Percentiles rank a stretch among this genome's conserved stretches.
Conservation (phyloP, 2,797 vertebrate species). For the Myripristis murdjan region DNA sequence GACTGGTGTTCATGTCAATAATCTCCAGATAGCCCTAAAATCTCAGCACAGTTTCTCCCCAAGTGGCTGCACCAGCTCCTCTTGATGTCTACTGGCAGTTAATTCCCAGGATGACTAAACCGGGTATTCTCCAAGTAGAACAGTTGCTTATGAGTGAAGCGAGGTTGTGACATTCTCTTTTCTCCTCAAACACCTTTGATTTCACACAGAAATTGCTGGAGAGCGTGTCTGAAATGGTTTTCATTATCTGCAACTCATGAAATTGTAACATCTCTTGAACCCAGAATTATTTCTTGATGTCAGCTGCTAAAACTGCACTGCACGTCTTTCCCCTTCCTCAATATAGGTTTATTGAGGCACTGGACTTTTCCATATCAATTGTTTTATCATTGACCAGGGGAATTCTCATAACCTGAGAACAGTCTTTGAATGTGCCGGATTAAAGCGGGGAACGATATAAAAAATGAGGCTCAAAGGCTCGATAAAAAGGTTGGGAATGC, state of each 20-base stretch:
- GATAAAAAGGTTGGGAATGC: constrained; percentile 68
- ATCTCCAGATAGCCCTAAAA: constrained; percentile 31
- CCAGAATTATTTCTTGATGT: constrained; percentile 5
- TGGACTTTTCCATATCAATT: constrained; percentile 61
- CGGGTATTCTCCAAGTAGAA: neutral
- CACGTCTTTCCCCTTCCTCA: constrained; percentile 29
- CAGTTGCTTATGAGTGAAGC: neutral
- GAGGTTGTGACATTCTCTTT: neutral
- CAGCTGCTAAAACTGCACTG: constrained; percentile 3
- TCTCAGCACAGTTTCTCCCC: constrained; percentile 18
- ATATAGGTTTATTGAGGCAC: constrained; percentile 24
- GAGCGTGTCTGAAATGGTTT: constrained; percentile 8
- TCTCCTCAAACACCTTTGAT: neutral
- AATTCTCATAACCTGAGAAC: constrained; percentile 60
- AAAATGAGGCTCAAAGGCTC: constrained; percentile 71
- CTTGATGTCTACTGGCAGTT: neutral
- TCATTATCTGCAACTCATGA: constrained; percentile 25
- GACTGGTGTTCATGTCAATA: constrained; percentile 7
- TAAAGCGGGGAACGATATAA: constrained; percentile 67
- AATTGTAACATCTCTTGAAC: constrained; percentile 22
- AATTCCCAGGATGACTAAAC: neutral
- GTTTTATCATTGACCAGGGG: constrained; percentile 63
- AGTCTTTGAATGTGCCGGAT: constrained; percentile 67
- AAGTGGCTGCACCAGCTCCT: constrained; percentile 14
- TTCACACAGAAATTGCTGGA: neutral